Evolutionary conservation across 2,888 invertebrate species (phyloP), one percentile per base, ranked within the genome.

Genomic region (Proisotoma minuta): DNA sequence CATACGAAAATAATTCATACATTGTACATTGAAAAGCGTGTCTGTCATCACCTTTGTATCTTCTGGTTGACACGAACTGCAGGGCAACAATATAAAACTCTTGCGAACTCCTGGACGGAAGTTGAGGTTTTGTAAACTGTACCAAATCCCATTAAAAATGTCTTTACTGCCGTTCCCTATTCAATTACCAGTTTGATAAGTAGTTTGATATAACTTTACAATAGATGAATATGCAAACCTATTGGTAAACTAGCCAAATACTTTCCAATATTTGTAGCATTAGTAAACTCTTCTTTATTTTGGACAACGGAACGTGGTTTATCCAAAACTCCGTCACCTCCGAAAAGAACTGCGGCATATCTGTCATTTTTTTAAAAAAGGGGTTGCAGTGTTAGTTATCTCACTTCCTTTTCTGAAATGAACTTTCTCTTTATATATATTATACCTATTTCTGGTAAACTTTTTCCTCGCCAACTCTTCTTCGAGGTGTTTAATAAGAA

Each of bases 51-150:
- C 88, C 79, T 82, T 83, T 85, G 88, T 88, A 71, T 83, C 81
- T 43, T 79, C 77, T 3, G 84, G 81, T 68, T 85, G 83, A 77
- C 93, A 93, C 57, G 82, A 82, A 12, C 87, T 84, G 78, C 93
- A 94, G 0, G 91, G 88, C 75, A 94, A 76, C 47, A 94, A 80
- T 64, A 94, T 81, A 68, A 94, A 85, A 2, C 87, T 88, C 76
- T 90, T 88, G 0, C 91, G 87, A 24, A 88, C 91, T 0, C 88
- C 94, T 1, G 91, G 84, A 29, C 93, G 83, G 82, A 89, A 91
- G 62, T 87, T 84, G 51, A 91, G 79, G 63, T 82, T 79, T 63
- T 82, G 84, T 22, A 73, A 62, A 18, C 89, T 88, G 75, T 84
- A 85, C 52, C 84, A 84, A 15, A 91, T 82, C 8, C 90, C 91